A percentile compares a stretch with the other conserved stretches of the same genome.
phyloP scores from a whole-genome alignment of 2,797 vertebrate species.

The Dallia pectoralis region DNA sequence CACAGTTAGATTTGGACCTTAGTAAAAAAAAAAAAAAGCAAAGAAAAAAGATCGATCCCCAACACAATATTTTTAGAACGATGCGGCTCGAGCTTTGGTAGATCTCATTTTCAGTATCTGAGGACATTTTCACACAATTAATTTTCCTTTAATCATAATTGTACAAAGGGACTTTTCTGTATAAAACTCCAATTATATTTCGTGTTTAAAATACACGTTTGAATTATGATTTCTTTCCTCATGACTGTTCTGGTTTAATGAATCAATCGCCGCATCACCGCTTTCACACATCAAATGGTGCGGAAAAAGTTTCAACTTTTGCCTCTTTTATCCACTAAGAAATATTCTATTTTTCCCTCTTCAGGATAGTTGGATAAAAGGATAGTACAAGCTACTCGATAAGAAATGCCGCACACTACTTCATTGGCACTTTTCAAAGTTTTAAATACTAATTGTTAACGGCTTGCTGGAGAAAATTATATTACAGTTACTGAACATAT shows the following conservation, averaged over 20 bases:
- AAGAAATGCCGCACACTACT: constrained; percentile 51
- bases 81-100: constrained; percentile 63
- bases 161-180: constrained; percentile 79
- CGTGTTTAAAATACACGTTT: constrained; percentile 78
- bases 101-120: constrained; percentile 83
- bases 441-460: constrained; percentile 59
- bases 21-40: constrained; percentile 61
- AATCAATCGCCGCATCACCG: constrained; percentile 75
- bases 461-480: constrained; percentile 34
- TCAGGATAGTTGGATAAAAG: constrained; percentile 51
- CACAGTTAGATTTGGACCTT: constrained; percentile 82
- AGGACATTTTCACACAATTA: constrained; percentile 86
- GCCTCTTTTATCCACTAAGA: constrained; percentile 60
- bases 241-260: constrained; percentile 75
- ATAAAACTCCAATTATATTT: constrained; percentile 85
- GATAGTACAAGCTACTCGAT: constrained; percentile 51
- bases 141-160: constrained; percentile 86
- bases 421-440: constrained; percentile 57
- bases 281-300: constrained; percentile 76
- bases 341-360: constrained; percentile 46
- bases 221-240: constrained; percentile 79
- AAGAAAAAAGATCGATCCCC: constrained; percentile 71
- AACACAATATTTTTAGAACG: constrained; percentile 79
- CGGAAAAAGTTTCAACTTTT: constrained; percentile 64
- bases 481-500: constrained; percentile 52